Evolutionary conservation across 2,113 vertebrate species (phyloP).

Genomic region (Neolamprologus hecqui): DNA sequence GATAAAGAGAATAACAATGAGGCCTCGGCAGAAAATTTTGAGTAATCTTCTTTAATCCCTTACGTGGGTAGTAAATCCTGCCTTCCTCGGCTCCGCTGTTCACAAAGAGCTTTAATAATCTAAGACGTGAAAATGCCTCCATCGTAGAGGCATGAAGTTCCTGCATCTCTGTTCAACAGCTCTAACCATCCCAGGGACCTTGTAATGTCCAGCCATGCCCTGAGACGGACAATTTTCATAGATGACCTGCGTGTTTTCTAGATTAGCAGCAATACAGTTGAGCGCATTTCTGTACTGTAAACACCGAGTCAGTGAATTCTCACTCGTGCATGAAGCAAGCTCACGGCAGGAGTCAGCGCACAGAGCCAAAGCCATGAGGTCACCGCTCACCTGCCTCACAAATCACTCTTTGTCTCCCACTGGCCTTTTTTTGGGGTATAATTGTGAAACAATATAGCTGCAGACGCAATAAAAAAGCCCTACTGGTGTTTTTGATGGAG

Average conservation of each 20-base stretch:
- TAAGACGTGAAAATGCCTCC: neutral
- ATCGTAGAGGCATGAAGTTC: neutral
- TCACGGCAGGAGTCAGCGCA: neutral
- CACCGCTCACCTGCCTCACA: conserved; percentile 16
- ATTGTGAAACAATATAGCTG: neutral
- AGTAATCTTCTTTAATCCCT: conserved; percentile 6
- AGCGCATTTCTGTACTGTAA: neutral
- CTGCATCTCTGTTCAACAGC: neutral
- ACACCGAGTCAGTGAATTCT: neutral
- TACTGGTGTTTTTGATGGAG: conserved; percentile 11
- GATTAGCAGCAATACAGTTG: neutral
- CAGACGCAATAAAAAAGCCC: neutral
- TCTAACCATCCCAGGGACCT: neutral
- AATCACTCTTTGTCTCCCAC: conserved; percentile 17
- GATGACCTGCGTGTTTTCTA: neutral
- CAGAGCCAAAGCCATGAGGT: conserved; percentile 13
- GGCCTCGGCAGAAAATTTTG: neutral
- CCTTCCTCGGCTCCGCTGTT: neutral
- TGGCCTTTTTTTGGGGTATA: neutral
- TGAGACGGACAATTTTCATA: neutral
- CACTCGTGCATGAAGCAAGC: neutral
- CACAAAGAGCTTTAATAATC: neutral
- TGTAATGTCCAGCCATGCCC: neutral
- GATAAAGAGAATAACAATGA: neutral
- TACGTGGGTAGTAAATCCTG: neutral